Evolutionary conservation across 2,888 invertebrate genomes (phyloP).

Genomic region (Ctenicera cuprea): DNA sequence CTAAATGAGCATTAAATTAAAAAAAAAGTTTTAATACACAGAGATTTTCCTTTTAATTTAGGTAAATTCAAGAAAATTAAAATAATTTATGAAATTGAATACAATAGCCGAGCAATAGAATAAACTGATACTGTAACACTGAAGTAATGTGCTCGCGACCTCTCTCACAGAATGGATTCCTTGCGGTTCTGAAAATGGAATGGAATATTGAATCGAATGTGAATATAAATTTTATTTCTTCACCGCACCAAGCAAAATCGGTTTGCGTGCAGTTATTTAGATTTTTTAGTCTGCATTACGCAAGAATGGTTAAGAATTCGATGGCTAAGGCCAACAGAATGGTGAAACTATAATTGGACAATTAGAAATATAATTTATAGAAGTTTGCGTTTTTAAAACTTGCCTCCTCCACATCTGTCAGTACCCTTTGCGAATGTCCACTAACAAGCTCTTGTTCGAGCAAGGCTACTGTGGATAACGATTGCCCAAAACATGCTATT

Average conservation of each 20-base stretch:
- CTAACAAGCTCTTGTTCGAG: conserved; percentile 45
- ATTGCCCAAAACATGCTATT: conserved; percentile 58
- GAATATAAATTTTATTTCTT: background rate
- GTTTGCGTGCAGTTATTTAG: conserved; percentile 20
- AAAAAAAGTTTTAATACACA: no score
- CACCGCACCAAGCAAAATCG: conserved; percentile 7
- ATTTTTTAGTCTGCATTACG: conserved; percentile 6
- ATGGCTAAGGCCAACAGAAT: background rate
- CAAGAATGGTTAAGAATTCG: background rate
- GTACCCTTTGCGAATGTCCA: conserved; percentile 34
- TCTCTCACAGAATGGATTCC: conserved; percentile 3
- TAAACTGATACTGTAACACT: no score
- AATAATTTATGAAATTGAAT: no score
- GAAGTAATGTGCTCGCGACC: background rate
- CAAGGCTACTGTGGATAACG: conserved; percentile 50
- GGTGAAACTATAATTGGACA: conserved; percentile 37
- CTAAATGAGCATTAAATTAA: no score
- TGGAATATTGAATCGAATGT: background rate
- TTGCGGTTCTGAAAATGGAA: conserved; percentile 5
- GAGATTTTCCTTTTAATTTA: no score
- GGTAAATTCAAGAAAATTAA: no score
- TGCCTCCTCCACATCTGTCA: conserved; percentile 35
- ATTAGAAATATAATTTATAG: conserved; percentile 33
- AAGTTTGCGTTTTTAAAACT: conserved; percentile 16
- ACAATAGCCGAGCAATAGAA: no score